These are phyloP conservation scores for Microdon myrmicae DNA, from an alignment of 2,888 invertebrate genomes.

Conservation along the genomic window DNA sequence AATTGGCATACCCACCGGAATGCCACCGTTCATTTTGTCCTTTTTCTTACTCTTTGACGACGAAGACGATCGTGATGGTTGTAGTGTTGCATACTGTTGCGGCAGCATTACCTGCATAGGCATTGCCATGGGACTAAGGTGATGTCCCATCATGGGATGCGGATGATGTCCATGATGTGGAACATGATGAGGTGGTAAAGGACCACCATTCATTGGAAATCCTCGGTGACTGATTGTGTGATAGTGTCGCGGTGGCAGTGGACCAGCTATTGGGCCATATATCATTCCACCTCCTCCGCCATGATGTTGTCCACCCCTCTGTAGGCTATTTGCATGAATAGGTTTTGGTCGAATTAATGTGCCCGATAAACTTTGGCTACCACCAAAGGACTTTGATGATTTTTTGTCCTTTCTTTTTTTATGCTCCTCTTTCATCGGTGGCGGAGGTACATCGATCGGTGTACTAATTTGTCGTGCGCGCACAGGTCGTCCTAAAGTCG, in stretches of 20 bases:
- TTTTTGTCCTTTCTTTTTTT: constrained; percentile 72
- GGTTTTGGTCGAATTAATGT: constrained; percentile 67
- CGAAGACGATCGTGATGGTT: constrained; percentile 73
- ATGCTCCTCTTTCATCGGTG: constrained; percentile 77
- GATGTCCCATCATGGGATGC: constrained; percentile 58
- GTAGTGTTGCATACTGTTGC: constrained; percentile 74
- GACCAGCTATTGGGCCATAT: constrained; percentile 67
- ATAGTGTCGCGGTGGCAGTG: constrained; percentile 65
- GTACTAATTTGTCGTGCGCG: constrained; percentile 84
- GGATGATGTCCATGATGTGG: constrained; percentile 60
- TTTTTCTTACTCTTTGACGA: constrained; percentile 69
- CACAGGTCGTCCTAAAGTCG: constrained; percentile 73
- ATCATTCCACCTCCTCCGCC: constrained; percentile 64
- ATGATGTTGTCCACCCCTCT: constrained; percentile 59
- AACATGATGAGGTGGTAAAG: constrained; percentile 59
- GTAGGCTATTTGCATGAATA: constrained; percentile 63
- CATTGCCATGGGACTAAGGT: constrained; percentile 63
- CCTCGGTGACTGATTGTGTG: constrained; percentile 69
- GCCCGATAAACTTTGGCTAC: constrained; percentile 66
- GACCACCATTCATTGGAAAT: constrained; percentile 52
- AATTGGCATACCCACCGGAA: constrained; percentile 68
- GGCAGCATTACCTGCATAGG: constrained; percentile 68
- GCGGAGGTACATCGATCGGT: constrained; percentile 85
- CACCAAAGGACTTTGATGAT: constrained; percentile 61
- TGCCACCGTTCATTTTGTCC: constrained; percentile 64